Conservation (phyloP, 2,797 vertebrate species). For the Scolopax bukidnonensis region DNA sequence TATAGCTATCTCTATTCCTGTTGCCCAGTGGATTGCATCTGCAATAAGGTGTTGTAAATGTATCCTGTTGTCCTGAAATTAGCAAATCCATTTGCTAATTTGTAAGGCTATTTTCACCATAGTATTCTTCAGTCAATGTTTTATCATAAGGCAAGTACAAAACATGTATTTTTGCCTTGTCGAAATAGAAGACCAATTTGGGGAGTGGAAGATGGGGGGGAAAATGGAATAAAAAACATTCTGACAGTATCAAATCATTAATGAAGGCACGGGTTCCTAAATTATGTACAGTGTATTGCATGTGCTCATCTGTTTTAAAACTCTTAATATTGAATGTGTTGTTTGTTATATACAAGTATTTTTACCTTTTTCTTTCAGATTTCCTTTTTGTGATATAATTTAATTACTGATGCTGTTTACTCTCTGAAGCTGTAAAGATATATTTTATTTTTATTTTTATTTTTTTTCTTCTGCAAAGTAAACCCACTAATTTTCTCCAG, state of each 20-base stretch:
- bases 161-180: neutral
- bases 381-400: neutral
- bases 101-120: neutral
- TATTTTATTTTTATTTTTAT: neutral
- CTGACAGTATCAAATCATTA: constrained; percentile 59
- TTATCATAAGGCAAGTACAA: neutral
- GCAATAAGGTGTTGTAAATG: neutral
- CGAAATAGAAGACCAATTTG: neutral
- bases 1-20: constrained; percentile 40
- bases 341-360: neutral
- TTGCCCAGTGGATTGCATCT: constrained; percentile 36
- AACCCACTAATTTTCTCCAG: neutral
- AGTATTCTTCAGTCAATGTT: neutral
- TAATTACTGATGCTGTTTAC: constrained; percentile 10
- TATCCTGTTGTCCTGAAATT: neutral
- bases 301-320: constrained; percentile 44
- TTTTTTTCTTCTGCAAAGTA: neutral
- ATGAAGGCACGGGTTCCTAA: constrained; percentile 55
- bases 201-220: neutral
- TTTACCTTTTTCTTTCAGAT: neutral
- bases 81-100: neutral
- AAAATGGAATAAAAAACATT: neutral
- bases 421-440: neutral
- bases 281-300: constrained; percentile 60
- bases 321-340: constrained; percentile 52